Evolutionary conservation across 2,888 invertebrate species (phyloP), one percentile per base, ranked within the genome.

Genomic region (Stenurella melanura): DNA sequence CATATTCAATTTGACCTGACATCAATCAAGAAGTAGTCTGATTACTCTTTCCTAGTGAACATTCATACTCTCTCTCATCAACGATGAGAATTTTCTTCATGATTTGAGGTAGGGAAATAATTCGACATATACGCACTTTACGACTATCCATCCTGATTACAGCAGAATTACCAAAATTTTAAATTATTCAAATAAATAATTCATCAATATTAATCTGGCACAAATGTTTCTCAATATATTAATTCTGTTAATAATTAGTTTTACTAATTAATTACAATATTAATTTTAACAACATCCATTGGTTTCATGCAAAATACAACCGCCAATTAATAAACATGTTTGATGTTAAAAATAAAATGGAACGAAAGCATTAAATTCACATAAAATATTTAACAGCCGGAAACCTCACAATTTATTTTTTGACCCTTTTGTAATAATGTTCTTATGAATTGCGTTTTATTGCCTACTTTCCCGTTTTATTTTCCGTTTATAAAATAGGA

Each of bases 351-450:
- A 38, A 58, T 19, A 19, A 58, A 58, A 58, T 58, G 19, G 15
- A 54, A 26, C 10, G 11, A 12, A 2, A 17, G 15, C 54, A 19
- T 67, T 15, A 54, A 54, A 54, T 19, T 42, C 42, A n/a, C 67
- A 67, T 67, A 67, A 67, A 54, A 67, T 19, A 26, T 21, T 17
- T 54, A 54, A 67, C 18, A 54, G 26, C 19, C 54, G 21, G 26
- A 42, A 54, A 54, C 67, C 19, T 26, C 67, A 42, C 34, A 38
- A 54, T 21, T 21, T n/a, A 19, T 21, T 19, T 67, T 67, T 54
- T 67, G 26, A 21, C 67, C 67, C 42, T 67, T 67, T 67, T 54
- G 21, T 67, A 67, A 67, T 67, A 67, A 54, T 50, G 42, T 67
- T 26, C 67, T 18, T 64, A 64, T 42, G 42, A 54, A 54, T 19